Percentiles rank a stretch among this genome's conserved stretches.
phyloP scores from a whole-genome alignment of 2,797 vertebrate genomes.

The Lithobates sylvaticus region DNA sequence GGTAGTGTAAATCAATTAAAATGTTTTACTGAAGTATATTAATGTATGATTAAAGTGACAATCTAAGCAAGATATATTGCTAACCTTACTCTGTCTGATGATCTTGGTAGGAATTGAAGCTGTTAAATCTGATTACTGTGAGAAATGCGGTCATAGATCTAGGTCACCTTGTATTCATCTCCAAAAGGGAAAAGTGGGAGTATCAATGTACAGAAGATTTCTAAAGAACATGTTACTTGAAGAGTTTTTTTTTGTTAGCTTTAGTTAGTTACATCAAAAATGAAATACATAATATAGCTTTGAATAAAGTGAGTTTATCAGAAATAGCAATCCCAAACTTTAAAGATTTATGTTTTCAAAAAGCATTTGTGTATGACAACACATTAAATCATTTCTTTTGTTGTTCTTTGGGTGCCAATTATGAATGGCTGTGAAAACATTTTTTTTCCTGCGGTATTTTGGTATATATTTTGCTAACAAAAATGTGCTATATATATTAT shows the following conservation, averaged over 20 bases:
- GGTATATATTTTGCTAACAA: too few species aligned
- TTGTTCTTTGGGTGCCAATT: too few species aligned
- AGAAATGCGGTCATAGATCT: conserved; percentile 36
- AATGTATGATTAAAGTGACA: conserved; percentile 53
- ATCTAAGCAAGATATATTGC: conserved; percentile 44
- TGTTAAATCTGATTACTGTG: conserved; percentile 51
- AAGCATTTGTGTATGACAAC: too few species aligned
- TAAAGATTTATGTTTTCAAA: too few species aligned
- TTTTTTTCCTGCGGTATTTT: too few species aligned
- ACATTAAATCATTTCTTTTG: too few species aligned
- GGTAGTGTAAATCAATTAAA: conserved; percentile 51
- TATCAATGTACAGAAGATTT: not conserved
- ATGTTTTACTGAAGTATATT: conserved; percentile 46
- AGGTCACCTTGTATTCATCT: conserved; percentile 53
- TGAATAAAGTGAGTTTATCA: too few species aligned
- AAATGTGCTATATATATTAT: too few species aligned
- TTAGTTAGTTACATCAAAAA: not conserved
- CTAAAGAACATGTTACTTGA: not conserved
- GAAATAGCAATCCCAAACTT: too few species aligned
- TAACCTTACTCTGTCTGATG: conserved; percentile 20
- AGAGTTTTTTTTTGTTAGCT: not conserved
- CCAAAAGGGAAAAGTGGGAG: not conserved
- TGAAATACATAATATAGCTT: too few species aligned
- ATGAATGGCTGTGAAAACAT: too few species aligned
- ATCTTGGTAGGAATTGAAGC: conserved; percentile 41